A percentile compares a stretch with the other conserved stretches of the same genome.
phyloP scores from a whole-genome alignment of 2,797 vertebrate species.

The Coregonus sp. region DNA sequence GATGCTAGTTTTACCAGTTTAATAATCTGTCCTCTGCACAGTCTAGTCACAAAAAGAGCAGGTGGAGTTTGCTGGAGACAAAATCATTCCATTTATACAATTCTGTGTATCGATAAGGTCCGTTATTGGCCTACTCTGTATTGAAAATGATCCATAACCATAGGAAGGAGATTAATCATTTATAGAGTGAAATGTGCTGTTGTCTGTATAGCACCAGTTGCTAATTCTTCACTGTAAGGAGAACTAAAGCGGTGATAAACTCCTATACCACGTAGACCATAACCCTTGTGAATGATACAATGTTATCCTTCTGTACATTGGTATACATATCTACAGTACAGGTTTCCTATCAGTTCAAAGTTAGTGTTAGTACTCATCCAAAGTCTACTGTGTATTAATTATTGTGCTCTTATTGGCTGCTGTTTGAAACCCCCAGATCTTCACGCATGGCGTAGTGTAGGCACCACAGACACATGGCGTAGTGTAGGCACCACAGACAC shows the following conservation, averaged over 20 bases:
- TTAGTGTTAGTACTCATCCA: constrained; percentile 59
- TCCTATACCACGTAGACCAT: not conserved
- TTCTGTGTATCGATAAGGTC: constrained; percentile 22
- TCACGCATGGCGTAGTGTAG: constrained; percentile 77
- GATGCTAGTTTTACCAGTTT: constrained; percentile 16
- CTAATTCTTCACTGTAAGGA: not conserved
- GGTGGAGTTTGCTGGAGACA: constrained; percentile 23
- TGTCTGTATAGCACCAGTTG: not conserved
- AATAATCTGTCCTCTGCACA: constrained; percentile 16
- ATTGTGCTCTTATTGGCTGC: constrained; percentile 66
- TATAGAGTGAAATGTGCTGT: not conserved
- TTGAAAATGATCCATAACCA: constrained; percentile 4
- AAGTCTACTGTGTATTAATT: constrained; percentile 58
- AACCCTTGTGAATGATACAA: too few species aligned
- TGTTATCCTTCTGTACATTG: too few species aligned
- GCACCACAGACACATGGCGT: constrained; percentile 78
- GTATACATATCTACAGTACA: constrained; percentile 3
- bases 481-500: constrained; percentile 45
- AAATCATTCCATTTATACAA: not conserved
- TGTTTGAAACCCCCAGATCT: constrained; percentile 75
- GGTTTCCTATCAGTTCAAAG: constrained; percentile 52
- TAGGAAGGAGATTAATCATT: constrained; percentile 7
- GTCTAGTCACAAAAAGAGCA: constrained; percentile 14
- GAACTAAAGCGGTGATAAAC: not conserved
- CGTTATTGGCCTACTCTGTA: not conserved